Percentiles rank a stretch among this genome's conserved stretches.
Evolutionary conservation across 2,888 invertebrate genomes (phyloP).

Genomic region (Zhengitettix transpicula): DNA sequence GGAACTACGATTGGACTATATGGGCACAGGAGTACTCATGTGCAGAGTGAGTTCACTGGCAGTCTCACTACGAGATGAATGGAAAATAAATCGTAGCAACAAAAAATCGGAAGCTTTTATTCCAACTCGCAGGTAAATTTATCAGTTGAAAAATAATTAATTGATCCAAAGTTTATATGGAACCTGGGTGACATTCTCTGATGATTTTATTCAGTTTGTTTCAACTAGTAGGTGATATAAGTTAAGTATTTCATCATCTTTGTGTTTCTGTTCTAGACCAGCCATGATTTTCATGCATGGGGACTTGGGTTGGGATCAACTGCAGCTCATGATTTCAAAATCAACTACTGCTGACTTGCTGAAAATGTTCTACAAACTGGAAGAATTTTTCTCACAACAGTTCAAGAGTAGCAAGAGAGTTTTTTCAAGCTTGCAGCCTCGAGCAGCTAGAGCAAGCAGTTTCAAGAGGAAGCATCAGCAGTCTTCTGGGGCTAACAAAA

Average conservation of each 20-base stretch:
- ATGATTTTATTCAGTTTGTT: too few species aligned
- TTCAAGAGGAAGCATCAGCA: constrained; percentile 3
- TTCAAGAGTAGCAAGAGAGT: constrained; percentile 90
- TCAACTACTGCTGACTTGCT: constrained; percentile 92
- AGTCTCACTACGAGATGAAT: constrained; percentile 71
- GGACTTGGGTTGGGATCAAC: constrained; percentile 84
- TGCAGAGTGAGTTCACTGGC: constrained; percentile 69
- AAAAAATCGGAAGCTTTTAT: constrained; percentile 31
- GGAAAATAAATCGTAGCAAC: constrained; percentile 46
- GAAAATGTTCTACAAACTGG: constrained; percentile 91
- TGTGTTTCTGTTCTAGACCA: constrained; percentile 34
- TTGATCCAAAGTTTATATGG: too few species aligned
- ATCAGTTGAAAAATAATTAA: too few species aligned
- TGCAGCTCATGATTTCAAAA: constrained; percentile 92
- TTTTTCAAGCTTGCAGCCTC: constrained; percentile 53
- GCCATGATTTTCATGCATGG: constrained; percentile 86
- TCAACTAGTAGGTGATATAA: too few species aligned
- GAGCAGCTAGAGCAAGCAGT: constrained; percentile 18
- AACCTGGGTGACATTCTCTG: too few species aligned
- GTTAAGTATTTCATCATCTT: too few species aligned
- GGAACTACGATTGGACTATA: constrained; percentile 88
- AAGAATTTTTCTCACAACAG: constrained; percentile 96
- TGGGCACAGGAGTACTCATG: constrained; percentile 94
- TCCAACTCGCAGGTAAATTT: constrained; percentile 40
- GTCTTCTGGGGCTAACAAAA: constrained; percentile 1